phyloP scores from a whole-genome alignment of 2,888 invertebrate species.

The Dynastes maya region DNA sequence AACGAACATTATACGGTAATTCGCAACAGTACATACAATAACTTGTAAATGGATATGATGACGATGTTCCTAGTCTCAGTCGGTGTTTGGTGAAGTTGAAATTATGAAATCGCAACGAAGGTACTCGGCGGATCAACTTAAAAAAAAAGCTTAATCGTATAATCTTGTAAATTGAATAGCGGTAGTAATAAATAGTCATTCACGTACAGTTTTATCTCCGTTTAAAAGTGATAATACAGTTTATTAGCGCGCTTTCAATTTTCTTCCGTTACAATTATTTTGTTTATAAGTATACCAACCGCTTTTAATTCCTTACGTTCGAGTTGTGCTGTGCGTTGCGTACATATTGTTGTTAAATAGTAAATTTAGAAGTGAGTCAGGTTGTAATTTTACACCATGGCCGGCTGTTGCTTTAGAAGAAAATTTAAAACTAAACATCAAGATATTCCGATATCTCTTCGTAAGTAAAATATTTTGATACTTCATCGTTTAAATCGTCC shows the following conservation, averaged over 20 bases:
- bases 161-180: constrained; percentile 1
- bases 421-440: constrained; percentile 8
- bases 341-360: not conserved
- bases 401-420: constrained; percentile 21
- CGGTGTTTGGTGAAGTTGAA: constrained; percentile 4
- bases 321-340: not conserved
- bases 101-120: constrained; percentile 1
- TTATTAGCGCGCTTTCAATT: not conserved
- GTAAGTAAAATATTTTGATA: constrained; percentile 16
- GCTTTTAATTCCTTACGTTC: not conserved
- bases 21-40: not conserved
- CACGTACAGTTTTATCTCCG: not conserved
- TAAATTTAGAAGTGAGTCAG: constrained; percentile 11
- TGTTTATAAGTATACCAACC: not conserved
- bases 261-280: constrained; percentile 6
- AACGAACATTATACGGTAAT: not conserved
- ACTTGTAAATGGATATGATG: not conserved
- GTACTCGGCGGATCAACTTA: not conserved
- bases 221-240: not conserved
- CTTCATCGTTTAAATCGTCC: not conserved
- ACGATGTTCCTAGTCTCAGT: not conserved
- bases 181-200: not conserved
- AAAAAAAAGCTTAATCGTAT: not conserved
- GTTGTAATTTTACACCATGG: not conserved
- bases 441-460: constrained; percentile 3